Evolutionary conservation across 1,140 invertebrate genomes (phyloP), one percentile per base, ranked within the genome.

Genomic region (Bombus waltoni): DNA sequence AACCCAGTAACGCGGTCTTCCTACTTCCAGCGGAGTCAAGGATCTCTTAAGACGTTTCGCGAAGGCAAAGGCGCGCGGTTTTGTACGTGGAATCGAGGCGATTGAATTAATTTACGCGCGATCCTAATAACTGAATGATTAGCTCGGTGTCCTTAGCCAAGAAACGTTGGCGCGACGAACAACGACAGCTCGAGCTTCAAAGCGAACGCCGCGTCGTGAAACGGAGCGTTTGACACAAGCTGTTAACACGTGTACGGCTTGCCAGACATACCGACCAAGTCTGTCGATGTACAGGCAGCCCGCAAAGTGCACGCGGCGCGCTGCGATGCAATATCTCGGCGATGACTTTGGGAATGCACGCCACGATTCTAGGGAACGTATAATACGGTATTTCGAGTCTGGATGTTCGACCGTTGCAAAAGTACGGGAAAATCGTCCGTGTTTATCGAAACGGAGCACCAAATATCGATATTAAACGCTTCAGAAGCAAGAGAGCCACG

Each of bases 231-330:
- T 70, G 88, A 89, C 88, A 87, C 75, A 81, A 62, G 57, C 65
- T 89, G 84, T 89, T 79, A 86, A 86, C 88, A 88, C 88, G 88
- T 75, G 88, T 89, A 89, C 40, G 72, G 70, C n/a, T 79, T 66
- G 42, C 77, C 65, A 81, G 65, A 84, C 66, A 80, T 59, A 59
- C 32, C 28, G 66, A 35, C 68, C 65, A 65, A 85, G 80, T 72
- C 85, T 89, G 71, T 76, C 84, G 81, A 74, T 76, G 78, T 68
- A 78, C 83, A 70, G 74, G 79, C 78, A 80, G 70, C 28, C 73
- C 87, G 68, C 83, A 89, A 86, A 89, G 87, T 88, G 88, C 83
- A 83, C 32, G 59, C 74, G 62, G 9, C 44, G 68, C 40, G 42
- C 28, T 25, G 82, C 65, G 42, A 57, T 62, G 77, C 87, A 47